Evolutionary conservation across 2,888 invertebrate genomes (phyloP), one percentile per base, ranked within the genome.

Genomic region (Drosophila sordidula): DNA sequence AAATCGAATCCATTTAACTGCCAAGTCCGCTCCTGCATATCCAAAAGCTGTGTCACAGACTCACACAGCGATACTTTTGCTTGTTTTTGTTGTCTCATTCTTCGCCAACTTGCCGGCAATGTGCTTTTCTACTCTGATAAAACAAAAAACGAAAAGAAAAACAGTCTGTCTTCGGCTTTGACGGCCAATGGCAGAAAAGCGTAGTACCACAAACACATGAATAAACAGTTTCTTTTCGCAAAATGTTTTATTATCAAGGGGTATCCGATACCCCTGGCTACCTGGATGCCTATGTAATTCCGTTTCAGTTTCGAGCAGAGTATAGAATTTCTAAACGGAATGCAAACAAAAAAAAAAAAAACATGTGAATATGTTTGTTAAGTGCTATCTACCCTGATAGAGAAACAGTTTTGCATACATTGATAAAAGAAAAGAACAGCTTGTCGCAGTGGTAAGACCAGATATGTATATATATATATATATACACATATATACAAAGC

Each of bases 31-130:
- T 41, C 56, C 69, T 64, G 77, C 36, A 34, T 25, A 29, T 1
- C 18, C 18, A 8, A 18, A 38, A 39, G 36, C 45, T 29, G 29
- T 14, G 38, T 42, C 22, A 41, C 38, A 14, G 34, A 41, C 57
- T 36, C 45, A 61, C 11, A 51, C 39, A 22, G 6, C 22, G 6
- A 29, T 25, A 46, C 39, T 46, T 57, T 69, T 45, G 64, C 52
- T 61, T 50, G 29, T 46, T 50, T 57, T 66, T 75, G 42, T 57
- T 74, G 50, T 49, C 52, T 32, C 39, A 49, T 39, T 45, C 58
- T 59, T 58, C 26, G 39, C 4, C 45, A 45, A 32, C 41, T 71
- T 62, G 67, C 76, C 72, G 76, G 67, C 56, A 34, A 29, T 69
- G 47, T 46, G 63, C 36, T 72, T 59, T 62, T 45, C 34, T 52